Conservation (phyloP, 2,888 invertebrate genomes). For the Physocephala rufipes region DNA sequence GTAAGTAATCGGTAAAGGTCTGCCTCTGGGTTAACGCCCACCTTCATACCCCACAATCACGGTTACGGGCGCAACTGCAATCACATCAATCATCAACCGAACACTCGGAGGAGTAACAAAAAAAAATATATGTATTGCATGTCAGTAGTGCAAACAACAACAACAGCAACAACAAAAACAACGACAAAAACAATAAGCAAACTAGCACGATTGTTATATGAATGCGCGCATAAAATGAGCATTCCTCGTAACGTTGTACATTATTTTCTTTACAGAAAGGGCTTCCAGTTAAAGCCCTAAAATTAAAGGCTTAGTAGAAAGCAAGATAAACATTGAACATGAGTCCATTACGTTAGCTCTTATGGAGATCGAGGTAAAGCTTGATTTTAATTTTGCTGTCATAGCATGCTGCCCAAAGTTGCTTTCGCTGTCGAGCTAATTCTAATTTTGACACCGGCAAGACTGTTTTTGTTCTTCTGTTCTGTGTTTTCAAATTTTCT, state of each 20-base stretch:
- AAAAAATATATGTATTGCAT: not conserved
- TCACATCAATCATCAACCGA: not conserved
- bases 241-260: slow-evolving; percentile 30
- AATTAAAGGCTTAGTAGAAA: slow-evolving; percentile 17
- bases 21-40: not conserved
- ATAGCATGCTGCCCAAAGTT: too few species aligned
- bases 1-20: slow-evolving; percentile 27
- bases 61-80: not conserved
- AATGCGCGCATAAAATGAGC: slow-evolving; percentile 2
- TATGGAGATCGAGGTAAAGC: too few species aligned
- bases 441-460: too few species aligned
- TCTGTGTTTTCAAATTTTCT: too few species aligned
- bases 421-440: too few species aligned
- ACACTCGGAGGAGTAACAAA: not conserved
- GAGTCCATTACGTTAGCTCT: too few species aligned
- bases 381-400: too few species aligned
- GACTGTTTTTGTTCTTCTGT: too few species aligned
- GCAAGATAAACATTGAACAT: not conserved
- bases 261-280: slow-evolving; percentile 23
- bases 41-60: not conserved
- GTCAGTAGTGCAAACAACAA: slow-evolving; percentile 9
- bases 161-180: not conserved
- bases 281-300: slow-evolving; percentile 23
- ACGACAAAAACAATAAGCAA: not conserved
- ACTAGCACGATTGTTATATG: not conserved